Conservation (phyloP, 2,888 invertebrate species). For the Sarcophaga carnaria region DNA sequence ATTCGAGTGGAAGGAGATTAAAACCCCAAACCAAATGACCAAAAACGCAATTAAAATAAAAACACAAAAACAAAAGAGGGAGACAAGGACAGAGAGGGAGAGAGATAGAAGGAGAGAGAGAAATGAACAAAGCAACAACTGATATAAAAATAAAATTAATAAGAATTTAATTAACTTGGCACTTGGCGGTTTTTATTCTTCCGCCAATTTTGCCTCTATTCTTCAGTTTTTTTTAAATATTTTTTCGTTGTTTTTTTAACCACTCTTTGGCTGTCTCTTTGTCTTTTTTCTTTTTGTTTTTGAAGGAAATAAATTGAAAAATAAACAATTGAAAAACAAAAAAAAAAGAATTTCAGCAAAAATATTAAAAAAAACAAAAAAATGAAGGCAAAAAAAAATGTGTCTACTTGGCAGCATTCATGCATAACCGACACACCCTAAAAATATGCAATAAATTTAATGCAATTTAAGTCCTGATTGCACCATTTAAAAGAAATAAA, state of each 20-base stretch:
- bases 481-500: slow-evolving; percentile 37
- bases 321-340: slow-evolving; percentile 43
- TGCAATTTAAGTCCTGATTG: slow-evolving; percentile 46
- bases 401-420: slow-evolving; percentile 43
- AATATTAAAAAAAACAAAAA: background rate
- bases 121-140: background rate
- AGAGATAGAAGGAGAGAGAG: background rate
- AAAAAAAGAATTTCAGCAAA: background rate
- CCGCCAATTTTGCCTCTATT: slow-evolving; percentile 40
- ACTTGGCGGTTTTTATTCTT: slow-evolving; percentile 52
- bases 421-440: slow-evolving; percentile 51
- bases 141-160: slow-evolving; percentile 54
- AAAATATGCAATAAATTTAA: slow-evolving; percentile 56
- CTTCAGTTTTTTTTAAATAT: slow-evolving; percentile 8
- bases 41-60: slow-evolving; percentile 8
- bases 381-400: background rate
- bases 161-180: slow-evolving; percentile 68
- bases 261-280: background rate
- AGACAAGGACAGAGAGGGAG: background rate
- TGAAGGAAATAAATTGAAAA: slow-evolving; percentile 49
- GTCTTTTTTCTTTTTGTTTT: slow-evolving; percentile 12
- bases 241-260: slow-evolving; percentile 1
- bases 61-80: background rate
- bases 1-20: slow-evolving; percentile 60
- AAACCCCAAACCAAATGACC: slow-evolving; percentile 53